Percentiles rank a stretch among this genome's conserved stretches.
phyloP scores from a whole-genome alignment of 2,113 vertebrate genomes.

The Hippotragus niger region DNA sequence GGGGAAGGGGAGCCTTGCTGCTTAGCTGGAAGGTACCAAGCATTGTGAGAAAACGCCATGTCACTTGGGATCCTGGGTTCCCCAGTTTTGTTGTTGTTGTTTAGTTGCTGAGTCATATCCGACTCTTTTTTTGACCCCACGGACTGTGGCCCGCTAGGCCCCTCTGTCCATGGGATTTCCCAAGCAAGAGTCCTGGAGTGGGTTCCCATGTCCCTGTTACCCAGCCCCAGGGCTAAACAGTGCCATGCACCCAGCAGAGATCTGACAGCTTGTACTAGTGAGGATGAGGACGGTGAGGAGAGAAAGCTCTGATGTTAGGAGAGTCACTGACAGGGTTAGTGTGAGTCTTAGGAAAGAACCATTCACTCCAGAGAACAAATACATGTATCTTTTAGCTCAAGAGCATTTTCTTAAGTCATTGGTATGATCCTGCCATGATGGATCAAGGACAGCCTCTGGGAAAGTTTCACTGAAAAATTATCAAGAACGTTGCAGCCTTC shows the following conservation, averaged over 20 bases:
- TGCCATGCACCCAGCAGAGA: background rate
- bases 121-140: background rate
- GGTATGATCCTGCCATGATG: background rate
- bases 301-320: background rate
- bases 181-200: background rate
- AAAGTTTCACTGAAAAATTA: conserved; percentile 12
- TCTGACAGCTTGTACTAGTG: background rate
- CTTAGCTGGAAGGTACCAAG: background rate
- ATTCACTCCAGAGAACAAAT: background rate
- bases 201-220: background rate
- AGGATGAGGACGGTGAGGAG: background rate
- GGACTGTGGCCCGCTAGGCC: background rate
- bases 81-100: background rate
- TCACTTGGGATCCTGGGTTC: background rate
- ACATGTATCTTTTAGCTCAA: background rate
- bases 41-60: background rate
- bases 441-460: background rate
- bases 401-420: background rate
- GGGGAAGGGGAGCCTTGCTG: background rate
- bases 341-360: background rate
- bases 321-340: background rate
- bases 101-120: background rate
- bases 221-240: background rate
- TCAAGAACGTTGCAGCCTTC: conserved; percentile 5
- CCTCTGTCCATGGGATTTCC: background rate